Evolutionary conservation across 2,797 vertebrate species (phyloP), one percentile per base, ranked within the genome.

Genomic region (Molossus alvarezi): DNA sequence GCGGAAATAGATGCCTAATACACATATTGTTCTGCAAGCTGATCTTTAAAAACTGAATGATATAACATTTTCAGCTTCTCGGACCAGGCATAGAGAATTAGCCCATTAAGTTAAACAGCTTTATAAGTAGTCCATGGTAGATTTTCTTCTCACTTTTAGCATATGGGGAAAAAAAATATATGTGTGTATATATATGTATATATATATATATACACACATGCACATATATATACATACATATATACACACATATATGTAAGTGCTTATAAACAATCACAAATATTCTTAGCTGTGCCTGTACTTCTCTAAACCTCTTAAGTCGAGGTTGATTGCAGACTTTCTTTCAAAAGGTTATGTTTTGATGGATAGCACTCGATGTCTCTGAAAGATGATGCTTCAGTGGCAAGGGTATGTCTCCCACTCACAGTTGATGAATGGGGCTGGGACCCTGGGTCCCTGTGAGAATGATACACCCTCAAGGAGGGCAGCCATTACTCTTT

Each of bases 271-370:
- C 3, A 21, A 53, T 75, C 62, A 23, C 37, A 85, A 83, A 64
- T 75, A 69, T 69, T 75, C n/a, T 88, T 93, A 67, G 20, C 1
- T 55, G 1, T 18, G 41, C 21, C 57, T 80, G 1, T 5, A 13
- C 93, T 94, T 93, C 82, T 80, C 64, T 80, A 90, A 92, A 8
- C 21, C 18, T 89, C n/a, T 37, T 76, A 94, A 69, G 51, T 64
- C 27, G 71, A 86, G 41, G 64, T 55, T 60, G 88, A 62, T 12
- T 67, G n/a, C 33, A 75, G 75, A 29, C 27, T 77, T 48, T 64
- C 87, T 91, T 75, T 12, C 62, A 37, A 80, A 89, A 80, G 45
- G 23, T 95, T 95, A 27, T 89, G 69, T 88, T 88, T 71, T 95
- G 88, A 94, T 93, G 72, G 92, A 84, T 76, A 51, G 27, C 12